A percentile compares a stretch with the other conserved stretches of the same genome.
These are phyloP conservation scores for Chrysodeixis includens DNA, from an alignment of 2,888 invertebrate genomes.

Conservation along the genomic window DNA sequence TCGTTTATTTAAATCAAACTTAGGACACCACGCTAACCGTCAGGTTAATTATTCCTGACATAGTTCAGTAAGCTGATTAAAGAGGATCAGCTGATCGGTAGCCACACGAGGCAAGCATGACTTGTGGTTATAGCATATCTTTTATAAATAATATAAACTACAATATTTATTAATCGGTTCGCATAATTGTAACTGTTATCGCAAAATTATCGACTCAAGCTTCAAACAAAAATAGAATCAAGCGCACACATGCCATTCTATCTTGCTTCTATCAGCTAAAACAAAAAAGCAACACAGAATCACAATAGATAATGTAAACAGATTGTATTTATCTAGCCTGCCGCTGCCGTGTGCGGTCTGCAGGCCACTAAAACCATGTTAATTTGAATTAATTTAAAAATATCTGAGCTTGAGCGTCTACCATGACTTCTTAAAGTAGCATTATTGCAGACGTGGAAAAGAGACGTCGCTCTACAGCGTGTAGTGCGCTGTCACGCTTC, in stretches of 20 bases:
- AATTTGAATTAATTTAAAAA: constrained; percentile 53
- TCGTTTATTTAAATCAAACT: too few species aligned
- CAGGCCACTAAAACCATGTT: constrained; percentile 63
- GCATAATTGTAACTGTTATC: too few species aligned
- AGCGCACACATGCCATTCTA: background rate
- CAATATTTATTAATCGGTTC: too few species aligned
- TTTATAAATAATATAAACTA: too few species aligned
- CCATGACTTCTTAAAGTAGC: too few species aligned
- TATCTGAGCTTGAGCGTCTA: constrained; percentile 25
- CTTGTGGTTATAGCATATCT: constrained; percentile 32
- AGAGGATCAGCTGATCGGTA: constrained; percentile 52
- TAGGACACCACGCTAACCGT: constrained; percentile 4
- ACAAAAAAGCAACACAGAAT: constrained; percentile 38
- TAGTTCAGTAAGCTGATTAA: constrained; percentile 49
- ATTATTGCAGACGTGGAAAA: too few species aligned
- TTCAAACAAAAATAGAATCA: too few species aligned
- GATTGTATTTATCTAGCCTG: constrained; percentile 57
- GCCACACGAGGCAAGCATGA: constrained; percentile 30
- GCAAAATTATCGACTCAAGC: too few species aligned
- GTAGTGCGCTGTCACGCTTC: too few species aligned
- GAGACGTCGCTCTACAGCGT: too few species aligned
- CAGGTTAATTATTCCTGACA: constrained; percentile 34
- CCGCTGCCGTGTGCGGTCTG: constrained; percentile 45
- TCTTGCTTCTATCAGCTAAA: background rate
- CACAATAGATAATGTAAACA: constrained; percentile 51